Conservation (phyloP, 2,888 invertebrate genomes). For the Cenopis cana region DNA sequence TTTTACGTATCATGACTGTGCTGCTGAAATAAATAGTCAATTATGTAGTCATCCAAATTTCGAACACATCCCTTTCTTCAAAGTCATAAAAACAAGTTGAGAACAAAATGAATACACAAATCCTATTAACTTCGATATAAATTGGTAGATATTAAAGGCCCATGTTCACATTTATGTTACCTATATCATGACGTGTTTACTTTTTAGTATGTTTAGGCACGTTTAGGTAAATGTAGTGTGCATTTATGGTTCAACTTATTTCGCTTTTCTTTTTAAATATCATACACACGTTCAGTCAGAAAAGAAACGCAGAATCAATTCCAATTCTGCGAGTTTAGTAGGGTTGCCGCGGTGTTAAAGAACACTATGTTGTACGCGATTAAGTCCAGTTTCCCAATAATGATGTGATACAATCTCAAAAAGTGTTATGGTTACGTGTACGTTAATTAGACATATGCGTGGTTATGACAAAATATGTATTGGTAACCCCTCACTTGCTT, state of each 20-base stretch:
- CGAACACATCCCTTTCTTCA: background rate
- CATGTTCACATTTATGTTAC: background rate
- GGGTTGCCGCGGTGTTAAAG: constrained; percentile 24
- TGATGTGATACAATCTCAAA: no score
- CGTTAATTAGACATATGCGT: no score
- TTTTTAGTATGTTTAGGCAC: no score
- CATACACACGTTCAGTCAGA: constrained; percentile 31
- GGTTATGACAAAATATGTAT: no score
- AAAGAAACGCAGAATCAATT: constrained; percentile 36
- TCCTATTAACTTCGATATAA: constrained; percentile 6
- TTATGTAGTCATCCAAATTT: background rate
- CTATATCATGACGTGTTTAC: background rate
- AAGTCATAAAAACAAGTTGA: background rate
- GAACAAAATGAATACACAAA: background rate
- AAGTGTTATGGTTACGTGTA: background rate
- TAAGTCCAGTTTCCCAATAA: no score
- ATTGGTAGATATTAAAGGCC: constrained; percentile 11
- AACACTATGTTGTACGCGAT: no score
- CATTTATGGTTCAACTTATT: constrained; percentile 24
- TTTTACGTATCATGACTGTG: no score
- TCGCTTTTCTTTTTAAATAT: constrained; percentile 34
- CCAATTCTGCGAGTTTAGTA: constrained; percentile 14
- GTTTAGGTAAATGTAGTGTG: background rate
- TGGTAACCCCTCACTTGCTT: no score
- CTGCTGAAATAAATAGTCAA: no score